Evolutionary conservation across 2,113 vertebrate genomes (phyloP).

Genomic region (Anseranas semipalmata): DNA sequence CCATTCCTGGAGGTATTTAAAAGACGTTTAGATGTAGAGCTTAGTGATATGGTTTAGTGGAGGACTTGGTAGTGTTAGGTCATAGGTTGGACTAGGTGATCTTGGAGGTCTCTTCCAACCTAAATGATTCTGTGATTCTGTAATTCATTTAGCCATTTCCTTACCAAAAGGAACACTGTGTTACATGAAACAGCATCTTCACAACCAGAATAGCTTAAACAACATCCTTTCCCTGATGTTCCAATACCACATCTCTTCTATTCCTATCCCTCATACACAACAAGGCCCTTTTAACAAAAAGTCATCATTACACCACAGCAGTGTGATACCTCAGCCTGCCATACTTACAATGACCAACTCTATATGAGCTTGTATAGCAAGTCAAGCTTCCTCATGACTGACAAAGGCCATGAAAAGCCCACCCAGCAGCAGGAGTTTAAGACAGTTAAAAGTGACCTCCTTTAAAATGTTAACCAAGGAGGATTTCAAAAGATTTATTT

Average conservation of each 20-base stretch:
- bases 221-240: not conserved
- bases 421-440: not conserved
- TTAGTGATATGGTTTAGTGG: too few species aligned
- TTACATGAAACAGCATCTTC: not conserved
- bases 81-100: too few species aligned
- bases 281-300: not conserved
- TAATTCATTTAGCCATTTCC: not conserved
- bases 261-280: not conserved
- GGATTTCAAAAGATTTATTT: not conserved
- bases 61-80: too few species aligned
- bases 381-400: not conserved
- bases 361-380: not conserved
- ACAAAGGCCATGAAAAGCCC: fast-evolving
- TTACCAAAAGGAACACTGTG: not conserved
- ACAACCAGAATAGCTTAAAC: not conserved
- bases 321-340: not conserved
- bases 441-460: not conserved
- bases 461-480: not conserved
- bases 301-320: not conserved
- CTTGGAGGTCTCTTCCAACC: too few species aligned
- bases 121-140: too few species aligned
- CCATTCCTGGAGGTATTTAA: too few species aligned
- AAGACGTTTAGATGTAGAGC: too few species aligned
- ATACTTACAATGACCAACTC: not conserved
- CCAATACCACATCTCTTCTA: not conserved